Base-by-base conservation (phyloP, 37 sponge, comb jelly and placozoan species). In the Haliclona indistincta region DNA sequence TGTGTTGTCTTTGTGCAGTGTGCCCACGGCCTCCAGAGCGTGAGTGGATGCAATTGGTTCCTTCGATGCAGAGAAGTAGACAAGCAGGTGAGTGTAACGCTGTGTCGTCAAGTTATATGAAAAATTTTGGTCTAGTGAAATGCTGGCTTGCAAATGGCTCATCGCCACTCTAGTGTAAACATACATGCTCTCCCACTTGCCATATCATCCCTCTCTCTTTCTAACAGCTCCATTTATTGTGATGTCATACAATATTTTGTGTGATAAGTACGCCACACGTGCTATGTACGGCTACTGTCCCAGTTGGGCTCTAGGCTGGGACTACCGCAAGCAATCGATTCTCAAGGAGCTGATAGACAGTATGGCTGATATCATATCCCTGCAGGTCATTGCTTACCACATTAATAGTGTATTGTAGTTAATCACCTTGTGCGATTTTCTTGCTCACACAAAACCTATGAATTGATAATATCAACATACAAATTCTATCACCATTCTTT, bases 241-340 rank as follows among this genome's bases (percentile, higher is more conserved):
- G 11, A 95, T 95, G 95, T 87, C 91, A 38, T 95, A 95, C 83
- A 95, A 95, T 68, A 74, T 95, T 34, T 83, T 97, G 37, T 87
- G 86, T 53, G 97, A 97, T 68, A 89, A 90, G 72, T 93, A 90
- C 38, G 97, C 94, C 45, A 93, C 91, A 0, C 56, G 97, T 41
- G 88, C 86, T 52, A 61, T 76, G 73, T 97, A 97, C 39, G 97
- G 97, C 28, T 97, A 97, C 89, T 97, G 97, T 76, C 97, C 97
- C 34, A 61, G 89, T 2, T 97, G 94, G 91, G 91, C 94, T 29
- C 91, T 97, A 19, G 63, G 56, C 42, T 97, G 97, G 97, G 94
- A 90, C 56, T 93, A 93, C 78, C 70, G 97, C 33, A 89, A 83
- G 67, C 65, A 84, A 15, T 67, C 79, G 54, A 77, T 97, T 35